Conservation (phyloP, 2,888 invertebrate genomes). For the Microctonus brassicae region DNA sequence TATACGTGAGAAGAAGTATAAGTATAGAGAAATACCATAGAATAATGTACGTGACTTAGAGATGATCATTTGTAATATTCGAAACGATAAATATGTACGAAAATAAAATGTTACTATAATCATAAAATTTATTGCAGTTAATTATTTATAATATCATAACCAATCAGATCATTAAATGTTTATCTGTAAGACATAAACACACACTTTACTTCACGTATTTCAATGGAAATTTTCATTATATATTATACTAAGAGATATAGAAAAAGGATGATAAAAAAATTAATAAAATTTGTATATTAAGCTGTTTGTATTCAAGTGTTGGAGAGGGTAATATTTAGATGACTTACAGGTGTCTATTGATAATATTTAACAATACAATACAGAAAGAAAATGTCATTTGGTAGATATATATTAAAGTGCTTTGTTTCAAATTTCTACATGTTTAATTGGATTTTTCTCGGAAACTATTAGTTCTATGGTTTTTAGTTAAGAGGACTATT, state of each 20-base stretch:
- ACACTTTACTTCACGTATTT: neutral
- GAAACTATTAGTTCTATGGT: too few relatives aligned
- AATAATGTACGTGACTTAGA: slow-evolving; percentile 5
- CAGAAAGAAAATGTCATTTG: too few relatives aligned
- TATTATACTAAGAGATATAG: neutral
- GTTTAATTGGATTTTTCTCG: too few relatives aligned
- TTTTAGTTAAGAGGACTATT: too few relatives aligned
- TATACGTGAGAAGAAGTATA: too few relatives aligned
- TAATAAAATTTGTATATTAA: neutral
- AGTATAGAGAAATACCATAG: neutral
- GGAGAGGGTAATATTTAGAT: neutral
- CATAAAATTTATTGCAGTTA: neutral
- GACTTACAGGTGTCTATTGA: too few relatives aligned
- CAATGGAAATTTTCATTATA: too few relatives aligned
- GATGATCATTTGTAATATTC: neutral
- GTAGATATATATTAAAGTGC: too few relatives aligned
- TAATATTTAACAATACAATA: too few relatives aligned
- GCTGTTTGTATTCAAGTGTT: too few relatives aligned
- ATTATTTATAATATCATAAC: neutral
- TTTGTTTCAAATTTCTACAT: too few relatives aligned
- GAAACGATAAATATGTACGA: neutral
- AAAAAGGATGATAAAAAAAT: neutral
- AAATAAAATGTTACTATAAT: neutral
- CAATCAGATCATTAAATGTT: neutral
- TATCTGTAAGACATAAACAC: neutral